phyloP scores from a whole-genome alignment of 2,113 vertebrate genomes.

The mouse (Mus musculus) region DNA sequence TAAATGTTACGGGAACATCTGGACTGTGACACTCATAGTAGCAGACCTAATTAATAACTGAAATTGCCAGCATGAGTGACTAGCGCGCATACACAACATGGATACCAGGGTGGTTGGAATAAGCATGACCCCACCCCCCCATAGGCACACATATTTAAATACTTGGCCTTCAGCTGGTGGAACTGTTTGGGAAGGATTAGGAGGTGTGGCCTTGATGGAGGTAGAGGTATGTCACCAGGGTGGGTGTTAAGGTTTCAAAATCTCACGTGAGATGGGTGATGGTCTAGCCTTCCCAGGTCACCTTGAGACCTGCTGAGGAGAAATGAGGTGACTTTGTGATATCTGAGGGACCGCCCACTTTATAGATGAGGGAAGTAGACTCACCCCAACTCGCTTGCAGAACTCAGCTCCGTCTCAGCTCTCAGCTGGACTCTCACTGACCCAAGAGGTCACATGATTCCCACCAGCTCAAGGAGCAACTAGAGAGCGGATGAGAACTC shows the following conservation, averaged over 20 bases:
- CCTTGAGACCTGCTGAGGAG: neutral
- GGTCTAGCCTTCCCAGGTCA: neutral
- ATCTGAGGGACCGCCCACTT: neutral
- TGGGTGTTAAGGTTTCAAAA: neutral
- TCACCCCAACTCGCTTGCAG: neutral
- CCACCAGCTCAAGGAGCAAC: neutral
- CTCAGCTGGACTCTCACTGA: conserved; percentile 19
- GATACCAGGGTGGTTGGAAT: neutral
- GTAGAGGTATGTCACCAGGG: neutral
- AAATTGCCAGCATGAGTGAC: neutral
- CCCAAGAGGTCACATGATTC: neutral
- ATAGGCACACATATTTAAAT: neutral
- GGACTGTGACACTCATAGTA: neutral
- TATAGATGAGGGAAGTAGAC: neutral
- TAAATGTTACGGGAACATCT: neutral
- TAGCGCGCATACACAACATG: neutral
- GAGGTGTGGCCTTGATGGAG: neutral
- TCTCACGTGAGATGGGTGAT: neutral
- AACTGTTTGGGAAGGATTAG: neutral
- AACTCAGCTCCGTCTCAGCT: neutral
- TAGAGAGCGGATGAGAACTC: conserved; percentile 24
- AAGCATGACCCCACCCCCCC: too few relatives aligned
- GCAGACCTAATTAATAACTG: neutral
- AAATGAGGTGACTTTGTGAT: neutral
- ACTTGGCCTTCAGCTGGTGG: neutral